These are phyloP conservation scores for Girardinichthys multiradiatus DNA, from an alignment of 2,113 vertebrate species.

Conservation along the genomic window DNA sequence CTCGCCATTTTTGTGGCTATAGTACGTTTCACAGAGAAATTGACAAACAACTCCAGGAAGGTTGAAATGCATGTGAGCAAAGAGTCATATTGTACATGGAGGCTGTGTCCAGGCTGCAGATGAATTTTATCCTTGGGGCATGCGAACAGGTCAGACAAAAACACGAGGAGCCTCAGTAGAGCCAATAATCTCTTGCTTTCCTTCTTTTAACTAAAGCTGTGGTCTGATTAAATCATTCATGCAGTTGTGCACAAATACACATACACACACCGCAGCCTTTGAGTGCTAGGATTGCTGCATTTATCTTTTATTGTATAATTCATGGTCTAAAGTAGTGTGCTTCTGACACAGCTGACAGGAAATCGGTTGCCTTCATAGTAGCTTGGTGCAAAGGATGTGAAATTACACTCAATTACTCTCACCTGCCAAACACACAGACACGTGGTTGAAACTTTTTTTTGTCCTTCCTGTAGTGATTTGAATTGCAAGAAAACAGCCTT, in stretches of 20 bases:
- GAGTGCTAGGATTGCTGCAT: constrained; percentile 11
- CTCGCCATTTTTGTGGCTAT: not conserved
- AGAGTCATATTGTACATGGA: not conserved
- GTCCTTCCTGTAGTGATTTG: constrained; percentile 46
- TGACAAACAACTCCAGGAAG: not conserved
- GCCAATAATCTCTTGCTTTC: constrained; percentile 8
- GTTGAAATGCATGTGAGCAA: not conserved
- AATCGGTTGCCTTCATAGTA: constrained; percentile 55
- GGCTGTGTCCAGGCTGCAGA: constrained; percentile 1
- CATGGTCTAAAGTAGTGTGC: constrained; percentile 5
- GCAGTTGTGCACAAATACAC: not conserved
- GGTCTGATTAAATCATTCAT: constrained; percentile 20
- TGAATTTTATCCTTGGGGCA: not conserved
- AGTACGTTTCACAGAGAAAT: constrained; percentile 4
- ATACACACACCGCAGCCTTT: not conserved
- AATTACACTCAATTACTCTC: constrained; percentile 54
- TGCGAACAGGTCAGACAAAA: constrained; percentile 13
- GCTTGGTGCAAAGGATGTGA: constrained; percentile 63
- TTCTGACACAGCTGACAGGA: constrained; percentile 54
- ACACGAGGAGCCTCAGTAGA: constrained; percentile 6
- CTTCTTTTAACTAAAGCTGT: constrained; percentile 18
- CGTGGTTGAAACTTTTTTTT: constrained; percentile 6
- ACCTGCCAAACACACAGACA: constrained; percentile 22
- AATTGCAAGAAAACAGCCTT: constrained; percentile 37
- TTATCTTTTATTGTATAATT: constrained; percentile 28